These are phyloP conservation scores for Notodonta dromedarius DNA, from an alignment of 2,888 invertebrate species.

Conservation along the genomic window DNA sequence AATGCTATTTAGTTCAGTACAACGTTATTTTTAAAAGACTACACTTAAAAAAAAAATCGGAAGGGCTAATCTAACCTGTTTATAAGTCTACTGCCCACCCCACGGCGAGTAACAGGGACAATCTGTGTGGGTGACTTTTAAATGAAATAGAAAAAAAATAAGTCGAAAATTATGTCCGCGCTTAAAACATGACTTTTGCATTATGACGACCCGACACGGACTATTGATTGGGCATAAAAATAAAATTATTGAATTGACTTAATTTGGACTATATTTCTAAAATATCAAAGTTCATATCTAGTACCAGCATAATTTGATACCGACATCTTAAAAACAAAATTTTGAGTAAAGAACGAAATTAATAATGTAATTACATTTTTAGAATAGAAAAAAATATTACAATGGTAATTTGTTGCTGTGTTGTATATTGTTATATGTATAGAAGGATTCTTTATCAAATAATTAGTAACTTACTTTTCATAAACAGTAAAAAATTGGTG, in stretches of 20 bases:
- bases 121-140: conserved; percentile 77
- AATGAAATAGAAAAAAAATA: conserved; percentile 64
- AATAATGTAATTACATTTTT: too few relatives aligned
- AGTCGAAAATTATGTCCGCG: conserved; percentile 49
- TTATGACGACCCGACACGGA: conserved; percentile 55
- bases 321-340: too few relatives aligned
- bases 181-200: conserved; percentile 77
- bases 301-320: too few relatives aligned
- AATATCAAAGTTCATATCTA: too few relatives aligned
- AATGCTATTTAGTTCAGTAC: background rate
- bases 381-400: too few relatives aligned
- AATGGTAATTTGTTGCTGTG: too few relatives aligned
- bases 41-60: too few relatives aligned
- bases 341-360: too few relatives aligned
- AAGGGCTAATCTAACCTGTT: conserved; percentile 37
- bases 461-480: too few relatives aligned
- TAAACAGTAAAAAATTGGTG: too few relatives aligned
- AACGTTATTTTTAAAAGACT: background rate
- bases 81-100: conserved; percentile 55
- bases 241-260: conserved; percentile 34
- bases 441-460: too few relatives aligned
- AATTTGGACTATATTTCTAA: conserved; percentile 7
- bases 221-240: conserved; percentile 41
- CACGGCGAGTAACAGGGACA: conserved; percentile 61
- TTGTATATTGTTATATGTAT: too few relatives aligned